These are phyloP conservation scores for Synanthedon vespiformis DNA, from an alignment of 2,888 invertebrate species.

Conservation along the genomic window DNA sequence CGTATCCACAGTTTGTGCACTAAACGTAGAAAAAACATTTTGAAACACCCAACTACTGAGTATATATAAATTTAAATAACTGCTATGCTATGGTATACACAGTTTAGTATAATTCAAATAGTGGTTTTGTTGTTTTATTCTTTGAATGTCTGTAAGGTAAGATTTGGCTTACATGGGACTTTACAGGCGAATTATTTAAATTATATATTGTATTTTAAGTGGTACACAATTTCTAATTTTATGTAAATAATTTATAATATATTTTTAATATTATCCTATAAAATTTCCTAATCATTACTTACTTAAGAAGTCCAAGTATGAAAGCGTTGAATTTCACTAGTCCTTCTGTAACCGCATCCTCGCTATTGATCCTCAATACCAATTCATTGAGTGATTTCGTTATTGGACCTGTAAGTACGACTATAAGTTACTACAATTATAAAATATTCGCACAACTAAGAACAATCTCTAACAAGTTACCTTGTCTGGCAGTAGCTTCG, in stretches of 20 bases:
- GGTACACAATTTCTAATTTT: not conserved
- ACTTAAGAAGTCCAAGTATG: slow-evolving; percentile 88
- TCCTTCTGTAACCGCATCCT: slow-evolving; percentile 85
- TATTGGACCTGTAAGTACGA: slow-evolving; percentile 71
- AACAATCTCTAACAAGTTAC: slow-evolving; percentile 25
- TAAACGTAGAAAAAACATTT: slow-evolving; percentile 23
- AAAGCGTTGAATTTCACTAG: slow-evolving; percentile 91
- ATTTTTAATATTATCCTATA: not conserved
- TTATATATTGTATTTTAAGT: not conserved
- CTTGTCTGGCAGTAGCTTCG: slow-evolving; percentile 88
- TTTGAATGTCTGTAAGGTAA: too few relatives aligned
- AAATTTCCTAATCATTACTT: slow-evolving; percentile 32
- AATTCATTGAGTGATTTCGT: slow-evolving; percentile 87
- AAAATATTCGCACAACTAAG: not conserved
- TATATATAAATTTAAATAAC: too few relatives aligned
- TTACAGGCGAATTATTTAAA: not conserved
- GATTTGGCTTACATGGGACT: too few relatives aligned
- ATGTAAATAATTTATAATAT: slow-evolving; percentile 1
- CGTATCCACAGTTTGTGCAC: slow-evolving; percentile 87
- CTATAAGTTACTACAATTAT: not conserved
- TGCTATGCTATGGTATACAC: too few relatives aligned
- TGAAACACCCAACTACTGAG: too few relatives aligned
- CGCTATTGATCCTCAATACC: slow-evolving; percentile 84
- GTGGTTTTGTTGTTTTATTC: too few relatives aligned
- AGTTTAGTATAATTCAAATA: too few relatives aligned